Evolutionary conservation across 2,888 invertebrate genomes (phyloP), one percentile per base, ranked within the genome.

Genomic region (Volucella inanis): DNA sequence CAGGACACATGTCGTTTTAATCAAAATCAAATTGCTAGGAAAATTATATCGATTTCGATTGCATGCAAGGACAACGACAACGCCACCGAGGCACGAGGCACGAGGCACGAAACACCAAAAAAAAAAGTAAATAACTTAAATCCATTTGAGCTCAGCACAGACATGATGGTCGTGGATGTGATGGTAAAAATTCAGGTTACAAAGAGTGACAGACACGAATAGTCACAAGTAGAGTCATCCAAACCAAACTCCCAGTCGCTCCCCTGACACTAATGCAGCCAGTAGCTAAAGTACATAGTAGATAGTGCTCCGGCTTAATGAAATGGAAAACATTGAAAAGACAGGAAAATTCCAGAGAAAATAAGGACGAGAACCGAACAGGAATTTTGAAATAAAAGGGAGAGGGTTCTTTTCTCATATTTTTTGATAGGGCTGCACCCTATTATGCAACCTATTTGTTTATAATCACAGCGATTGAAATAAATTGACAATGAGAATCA

Each of bases 401-500:
- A 15, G 6, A 15, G 11, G 8, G 10, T 0, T 8, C 9, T 8
- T 22, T n/a, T 11, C 12, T n/a, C n/a, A 52, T 38, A 18, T 11
- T 18, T 1, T 22, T 14, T 41, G 49, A 43, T 39, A 45, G 31
- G 62, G 57, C 10, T 14, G 45, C 0, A 70, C 64, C 81, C 77
- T 65, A 55, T 71, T 76, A 85, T 80, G 76, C 18, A 1, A 1
- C 1, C 18, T 2, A 72, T 55, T 57, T 81, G 85, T 81, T 85
- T 84, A 76, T 84, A 76, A 84, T 80, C 84, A 80, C 49, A 84
- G 43, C 84, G 80, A 84, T 80, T 80, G 84, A 84, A 80, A 75
- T 70, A 79, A 84, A 75, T 84, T 76, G 6, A 75, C 75, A 61
- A 70, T 59, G 74, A 31, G 70, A 84, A 71, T 77, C 76, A 78